Conservation (phyloP, 2,113 vertebrate species). For the Podarcis raffonei region DNA sequence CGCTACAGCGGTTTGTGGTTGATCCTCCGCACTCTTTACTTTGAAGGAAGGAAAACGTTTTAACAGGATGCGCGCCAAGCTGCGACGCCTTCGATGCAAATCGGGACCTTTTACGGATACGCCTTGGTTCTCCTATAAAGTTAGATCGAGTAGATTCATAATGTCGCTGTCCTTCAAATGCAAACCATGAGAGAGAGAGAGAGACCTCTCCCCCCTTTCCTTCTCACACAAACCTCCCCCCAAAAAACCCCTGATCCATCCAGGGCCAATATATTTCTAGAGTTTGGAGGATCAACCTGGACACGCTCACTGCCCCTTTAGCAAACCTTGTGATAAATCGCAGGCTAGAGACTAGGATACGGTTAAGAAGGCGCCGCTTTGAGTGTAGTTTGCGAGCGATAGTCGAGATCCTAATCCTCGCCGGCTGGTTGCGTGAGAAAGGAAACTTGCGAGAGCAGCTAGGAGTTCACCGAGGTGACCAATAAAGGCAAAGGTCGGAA, state of each 20-base stretch:
- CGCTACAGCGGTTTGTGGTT: too few relatives aligned
- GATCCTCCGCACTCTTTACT: neutral
- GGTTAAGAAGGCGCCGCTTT: neutral
- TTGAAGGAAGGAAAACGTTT: neutral
- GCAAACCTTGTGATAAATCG: neutral
- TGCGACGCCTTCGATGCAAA: neutral
- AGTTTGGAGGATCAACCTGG: neutral
- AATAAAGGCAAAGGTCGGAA: too few relatives aligned
- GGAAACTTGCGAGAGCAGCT: too few relatives aligned
- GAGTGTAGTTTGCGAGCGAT: neutral
- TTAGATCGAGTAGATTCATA: neutral
- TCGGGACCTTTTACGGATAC: neutral
- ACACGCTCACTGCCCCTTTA: too few relatives aligned
- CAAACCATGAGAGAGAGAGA: too few relatives aligned
- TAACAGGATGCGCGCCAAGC: neutral
- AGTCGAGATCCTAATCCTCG: too few relatives aligned
- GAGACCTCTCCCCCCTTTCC: neutral
- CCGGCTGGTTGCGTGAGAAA: too few relatives aligned
- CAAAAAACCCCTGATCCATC: neutral
- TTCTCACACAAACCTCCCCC: neutral
- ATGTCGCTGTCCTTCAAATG: neutral
- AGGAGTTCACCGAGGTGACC: neutral
- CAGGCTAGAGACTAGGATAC: too few relatives aligned
- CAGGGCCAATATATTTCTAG: neutral
- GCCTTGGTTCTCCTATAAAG: neutral